These are phyloP conservation scores for Beaufortia kweichowensis DNA, from an alignment of 2,113 vertebrate genomes.

Conservation along the genomic window DNA sequence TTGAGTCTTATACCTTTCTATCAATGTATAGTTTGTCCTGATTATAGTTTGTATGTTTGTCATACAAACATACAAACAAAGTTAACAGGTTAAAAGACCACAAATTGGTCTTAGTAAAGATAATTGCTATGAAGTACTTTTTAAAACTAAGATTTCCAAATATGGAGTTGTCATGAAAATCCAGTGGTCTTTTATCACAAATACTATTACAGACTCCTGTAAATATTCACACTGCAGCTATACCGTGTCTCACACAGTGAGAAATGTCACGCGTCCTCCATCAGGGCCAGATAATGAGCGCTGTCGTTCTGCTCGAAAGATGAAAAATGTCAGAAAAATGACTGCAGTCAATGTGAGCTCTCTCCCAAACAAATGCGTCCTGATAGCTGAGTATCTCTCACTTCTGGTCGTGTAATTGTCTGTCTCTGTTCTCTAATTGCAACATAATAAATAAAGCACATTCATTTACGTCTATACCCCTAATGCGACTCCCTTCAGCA, in stretches of 20 bases:
- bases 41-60: too few relatives aligned
- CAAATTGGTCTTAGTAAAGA: too few relatives aligned
- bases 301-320: constrained; percentile 38
- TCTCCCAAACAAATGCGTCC: constrained; percentile 43
- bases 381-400: constrained; percentile 28
- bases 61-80: too few relatives aligned
- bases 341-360: constrained; percentile 41
- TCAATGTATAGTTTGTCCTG: too few relatives aligned
- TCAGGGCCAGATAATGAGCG: constrained; percentile 37
- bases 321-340: constrained; percentile 35
- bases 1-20: too few relatives aligned
- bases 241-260: constrained; percentile 1
- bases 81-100: rapidly evolving
- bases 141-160: too few relatives aligned
- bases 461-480: constrained; percentile 49
- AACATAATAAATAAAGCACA: constrained; percentile 53
- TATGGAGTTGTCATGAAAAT: too few relatives aligned
- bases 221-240: constrained; percentile 32
- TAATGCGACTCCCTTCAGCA: constrained; percentile 50
- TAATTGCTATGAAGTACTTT: too few relatives aligned
- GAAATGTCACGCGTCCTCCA: constrained; percentile 18
- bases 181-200: too few relatives aligned
- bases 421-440: constrained; percentile 51
- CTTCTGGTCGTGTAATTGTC: constrained; percentile 50
- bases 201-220: constrained; percentile 17